These are phyloP conservation scores for Notechis scutatus DNA, from an alignment of 2,113 vertebrate genomes.

Conservation along the genomic window DNA sequence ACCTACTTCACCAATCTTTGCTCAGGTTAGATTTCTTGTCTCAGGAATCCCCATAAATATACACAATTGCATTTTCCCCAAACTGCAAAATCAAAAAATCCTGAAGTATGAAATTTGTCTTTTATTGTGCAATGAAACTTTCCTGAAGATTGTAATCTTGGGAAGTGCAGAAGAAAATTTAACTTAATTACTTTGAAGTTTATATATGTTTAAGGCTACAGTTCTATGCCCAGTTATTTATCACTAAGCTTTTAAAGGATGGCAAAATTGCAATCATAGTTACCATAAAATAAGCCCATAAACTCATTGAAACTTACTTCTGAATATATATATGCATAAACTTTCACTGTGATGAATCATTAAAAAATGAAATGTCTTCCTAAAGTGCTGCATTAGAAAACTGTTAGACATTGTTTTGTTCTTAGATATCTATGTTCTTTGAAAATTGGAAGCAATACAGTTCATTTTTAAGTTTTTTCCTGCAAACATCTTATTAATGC, in stretches of 20 bases:
- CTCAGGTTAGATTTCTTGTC: not conserved
- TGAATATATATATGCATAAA: not conserved
- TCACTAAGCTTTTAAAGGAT: not conserved
- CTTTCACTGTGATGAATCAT: not conserved
- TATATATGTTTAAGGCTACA: not conserved
- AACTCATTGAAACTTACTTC: not conserved
- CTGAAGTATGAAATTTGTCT: not conserved
- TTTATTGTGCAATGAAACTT: not conserved
- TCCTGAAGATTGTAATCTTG: not conserved
- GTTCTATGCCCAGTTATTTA: not conserved
- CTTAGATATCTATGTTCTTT: slow-evolving; percentile 22
- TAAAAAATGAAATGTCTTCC: not conserved
- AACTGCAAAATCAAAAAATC: not conserved
- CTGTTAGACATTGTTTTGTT: slow-evolving; percentile 27
- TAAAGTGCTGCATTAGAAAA: slow-evolving; percentile 19
- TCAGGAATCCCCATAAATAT: not conserved
- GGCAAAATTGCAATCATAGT: not conserved
- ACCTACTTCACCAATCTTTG: not conserved
- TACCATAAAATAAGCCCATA: not conserved
- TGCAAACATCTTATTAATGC: slow-evolving; percentile 39
- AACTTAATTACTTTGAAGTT: not conserved
- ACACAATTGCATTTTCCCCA: not conserved
- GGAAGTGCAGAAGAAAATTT: not conserved
- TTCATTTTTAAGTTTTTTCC: not conserved
- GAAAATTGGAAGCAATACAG: slow-evolving; percentile 20